These are phyloP conservation scores for Coregonus suidteri DNA, from an alignment of 2,797 vertebrate genomes.

Conservation along the genomic window DNA sequence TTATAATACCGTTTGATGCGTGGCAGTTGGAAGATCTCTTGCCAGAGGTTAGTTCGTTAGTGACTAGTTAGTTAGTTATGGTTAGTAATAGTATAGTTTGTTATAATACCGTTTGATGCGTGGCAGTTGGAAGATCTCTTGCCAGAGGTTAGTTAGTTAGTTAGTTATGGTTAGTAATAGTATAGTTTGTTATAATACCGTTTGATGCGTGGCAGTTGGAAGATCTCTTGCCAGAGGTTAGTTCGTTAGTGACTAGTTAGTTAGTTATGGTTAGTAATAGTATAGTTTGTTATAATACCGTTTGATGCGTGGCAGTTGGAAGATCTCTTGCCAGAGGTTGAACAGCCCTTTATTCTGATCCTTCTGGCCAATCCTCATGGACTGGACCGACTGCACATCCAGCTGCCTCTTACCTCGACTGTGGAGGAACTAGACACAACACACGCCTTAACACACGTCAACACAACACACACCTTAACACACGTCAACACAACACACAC, in stretches of 20 bases:
- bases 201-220: conserved; percentile 87
- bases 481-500: too few relatives aligned
- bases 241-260: too few relatives aligned
- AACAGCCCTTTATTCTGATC: conserved; percentile 96
- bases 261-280: too few relatives aligned
- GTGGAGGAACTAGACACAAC: conserved; percentile 83
- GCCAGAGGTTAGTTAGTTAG: conserved; percentile 79
- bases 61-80: too few relatives aligned
- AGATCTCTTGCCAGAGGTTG: conserved; percentile 93
- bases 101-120: conserved; percentile 76
- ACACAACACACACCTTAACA: too few relatives aligned
- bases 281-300: conserved; percentile 63
- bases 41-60: too few relatives aligned
- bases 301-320: conserved; percentile 87
- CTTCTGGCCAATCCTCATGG: conserved; percentile 85
- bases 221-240: conserved; percentile 69
- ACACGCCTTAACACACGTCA: background rate
- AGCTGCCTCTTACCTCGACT: conserved; percentile 84
- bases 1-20: too few relatives aligned
- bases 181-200: conserved; percentile 63
- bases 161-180: too few relatives aligned
- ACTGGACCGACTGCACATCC: conserved; percentile 78
- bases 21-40: too few relatives aligned
- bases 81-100: too few relatives aligned
- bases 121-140: conserved; percentile 93